Base-by-base conservation (phyloP, 2,113 vertebrate genomes). In the Lamprologus lemairii region DNA sequence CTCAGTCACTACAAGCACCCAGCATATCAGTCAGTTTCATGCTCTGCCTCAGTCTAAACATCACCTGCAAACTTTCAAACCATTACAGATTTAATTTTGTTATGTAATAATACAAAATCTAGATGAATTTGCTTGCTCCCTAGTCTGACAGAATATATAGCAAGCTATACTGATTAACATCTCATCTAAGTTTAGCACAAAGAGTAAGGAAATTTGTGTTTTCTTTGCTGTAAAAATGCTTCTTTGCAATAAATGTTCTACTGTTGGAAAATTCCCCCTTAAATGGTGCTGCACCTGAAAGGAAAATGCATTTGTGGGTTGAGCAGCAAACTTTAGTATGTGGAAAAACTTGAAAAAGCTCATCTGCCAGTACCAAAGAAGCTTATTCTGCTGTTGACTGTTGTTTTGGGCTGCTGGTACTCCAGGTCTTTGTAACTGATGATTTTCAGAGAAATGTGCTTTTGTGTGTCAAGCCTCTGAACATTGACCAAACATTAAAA, bases 1-100 rank as follows among this genome's bases (percentile, higher is more conserved):
- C 88, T 97, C 96, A 84, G 88, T 97, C 83, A 99, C 98, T 99
- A 90, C 45, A 51, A 12, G 3, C 9, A 79, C 3, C 28, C 37
- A 37, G 6, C 10, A n/a, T 4, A 54, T 58, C 19, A 47, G 45
- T 75, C 40, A 28, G 23, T 75, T 28, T 28, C 23, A 45, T 45
- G 40, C 0, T 7, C 68, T 10, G 8, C 16, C 49, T 65, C 55
- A n/a, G 14, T 73, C 13, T 65, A 21, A 37, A 68, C 63, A 68
- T 40, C 63, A 68, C 35, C 63, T 68, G 42, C 6, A 80, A 68
- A 40, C 40, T 26, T 73, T 73, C n/a, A 73, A 45, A 45, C 14
- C 40, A 26, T 42, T 73, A 73, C 7, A 45, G 0, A 6, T 73
- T 40, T 13, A 21, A 68, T 40, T 68, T 68, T 68, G 63, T 40